A percentile compares a stretch with the other conserved stretches of the same genome.
Conservation (phyloP, 2,888 invertebrate species). For the Encarsia formosa region DNA sequence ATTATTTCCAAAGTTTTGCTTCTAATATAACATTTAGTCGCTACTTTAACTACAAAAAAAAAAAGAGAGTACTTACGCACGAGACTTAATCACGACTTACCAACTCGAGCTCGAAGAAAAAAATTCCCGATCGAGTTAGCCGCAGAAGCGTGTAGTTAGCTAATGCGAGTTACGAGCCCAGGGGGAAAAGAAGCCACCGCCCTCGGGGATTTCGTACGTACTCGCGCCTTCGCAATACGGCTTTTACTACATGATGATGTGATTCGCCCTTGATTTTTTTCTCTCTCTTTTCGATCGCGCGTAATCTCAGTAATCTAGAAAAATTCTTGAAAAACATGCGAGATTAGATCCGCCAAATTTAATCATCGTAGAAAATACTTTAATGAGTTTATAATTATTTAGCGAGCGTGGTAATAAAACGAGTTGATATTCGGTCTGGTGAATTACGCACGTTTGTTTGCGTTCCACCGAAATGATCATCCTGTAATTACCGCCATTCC, state of each 20-base stretch:
- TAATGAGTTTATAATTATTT: background rate
- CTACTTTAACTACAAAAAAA: no score
- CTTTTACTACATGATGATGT: no score
- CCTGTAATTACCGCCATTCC: constrained; percentile 32
- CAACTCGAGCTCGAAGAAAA: background rate
- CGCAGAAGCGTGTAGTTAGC: constrained; percentile 48
- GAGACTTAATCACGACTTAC: no score
- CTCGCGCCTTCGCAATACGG: background rate
- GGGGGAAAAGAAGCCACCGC: constrained; percentile 35
- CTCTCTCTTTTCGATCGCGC: background rate
- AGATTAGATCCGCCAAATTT: no score
- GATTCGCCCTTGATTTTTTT: background rate
- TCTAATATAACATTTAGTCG: no score
- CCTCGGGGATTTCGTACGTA: constrained; percentile 20
- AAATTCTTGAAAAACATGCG: no score
- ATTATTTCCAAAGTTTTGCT: no score
- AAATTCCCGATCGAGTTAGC: background rate
- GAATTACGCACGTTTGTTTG: no score
- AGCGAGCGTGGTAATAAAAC: no score
- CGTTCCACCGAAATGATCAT: constrained; percentile 18
- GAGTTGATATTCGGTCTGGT: no score
- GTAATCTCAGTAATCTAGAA: constrained; percentile 30
- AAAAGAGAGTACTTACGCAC: no score
- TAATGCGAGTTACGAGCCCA: constrained; percentile 46
- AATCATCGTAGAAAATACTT: background rate